phyloP scores from a whole-genome alignment of 2,113 vertebrate species.

The Tychaedon coryphoeus region DNA sequence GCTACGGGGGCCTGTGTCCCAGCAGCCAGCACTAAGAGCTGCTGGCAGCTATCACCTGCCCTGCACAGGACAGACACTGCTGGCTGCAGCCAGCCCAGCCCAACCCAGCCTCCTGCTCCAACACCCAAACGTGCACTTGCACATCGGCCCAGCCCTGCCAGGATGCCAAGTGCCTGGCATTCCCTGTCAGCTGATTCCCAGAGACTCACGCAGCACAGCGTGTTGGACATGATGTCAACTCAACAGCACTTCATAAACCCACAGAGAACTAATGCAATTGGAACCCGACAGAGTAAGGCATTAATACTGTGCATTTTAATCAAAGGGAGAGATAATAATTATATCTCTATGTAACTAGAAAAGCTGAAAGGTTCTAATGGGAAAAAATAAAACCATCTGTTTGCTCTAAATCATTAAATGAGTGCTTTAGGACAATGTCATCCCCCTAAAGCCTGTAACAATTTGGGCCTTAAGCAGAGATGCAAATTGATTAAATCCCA shows the following conservation, averaged over 20 bases:
- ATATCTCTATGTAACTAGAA: conserved; percentile 32
- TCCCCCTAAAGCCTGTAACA: conserved; percentile 37
- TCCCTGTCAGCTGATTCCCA: neutral
- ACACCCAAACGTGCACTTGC: accelerated
- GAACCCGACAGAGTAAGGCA: conserved; percentile 10
- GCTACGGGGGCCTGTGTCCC: accelerated
- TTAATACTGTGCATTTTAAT: conserved; percentile 63
- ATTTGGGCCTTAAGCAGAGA: conserved; percentile 47
- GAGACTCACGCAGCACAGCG: accelerated
- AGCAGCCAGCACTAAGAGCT: neutral
- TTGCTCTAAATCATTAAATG: conserved; percentile 59
- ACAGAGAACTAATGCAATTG: neutral
- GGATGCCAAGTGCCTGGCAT: neutral
- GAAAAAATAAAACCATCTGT: conserved; percentile 64
- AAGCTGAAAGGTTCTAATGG: conserved; percentile 50
- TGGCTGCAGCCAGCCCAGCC: neutral
- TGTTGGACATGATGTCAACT: neutral
- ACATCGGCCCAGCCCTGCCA: accelerated
- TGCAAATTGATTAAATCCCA: conserved; percentile 51
- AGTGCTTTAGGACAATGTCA: conserved; percentile 59
- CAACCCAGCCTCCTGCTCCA: neutral
- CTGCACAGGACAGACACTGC: accelerated
- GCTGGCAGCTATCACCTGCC: no score
- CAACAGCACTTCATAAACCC: neutral
- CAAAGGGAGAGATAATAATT: conserved; percentile 55